phyloP scores from a whole-genome alignment of 2,888 invertebrate genomes.

The Ochlodes sylvanus region DNA sequence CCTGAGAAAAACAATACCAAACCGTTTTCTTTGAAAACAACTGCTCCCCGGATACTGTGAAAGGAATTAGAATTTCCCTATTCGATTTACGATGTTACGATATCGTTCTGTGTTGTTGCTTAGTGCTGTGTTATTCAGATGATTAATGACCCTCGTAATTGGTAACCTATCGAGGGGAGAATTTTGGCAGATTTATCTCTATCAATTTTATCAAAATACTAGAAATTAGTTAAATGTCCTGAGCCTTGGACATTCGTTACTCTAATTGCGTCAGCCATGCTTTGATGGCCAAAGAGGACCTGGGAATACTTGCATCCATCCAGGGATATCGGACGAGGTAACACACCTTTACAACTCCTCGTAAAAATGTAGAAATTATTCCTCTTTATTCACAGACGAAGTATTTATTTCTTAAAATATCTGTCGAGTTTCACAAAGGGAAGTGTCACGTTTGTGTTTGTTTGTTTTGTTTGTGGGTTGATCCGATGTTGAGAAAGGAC shows the following conservation, averaged over 20 bases:
- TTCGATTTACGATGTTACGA: slow-evolving; percentile 1
- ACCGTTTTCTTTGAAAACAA: slow-evolving; percentile 25
- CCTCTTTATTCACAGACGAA: background rate
- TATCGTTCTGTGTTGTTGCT: background rate
- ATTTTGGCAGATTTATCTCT: no score
- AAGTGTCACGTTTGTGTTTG: background rate
- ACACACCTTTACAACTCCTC: no score
- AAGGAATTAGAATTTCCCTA: slow-evolving; percentile 31
- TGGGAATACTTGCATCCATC: no score
- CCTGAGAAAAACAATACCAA: slow-evolving; percentile 30
- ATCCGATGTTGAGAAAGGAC: background rate
- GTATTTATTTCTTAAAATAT: background rate
- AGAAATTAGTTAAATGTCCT: no score
- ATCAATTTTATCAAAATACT: no score
- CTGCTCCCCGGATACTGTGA: slow-evolving; percentile 16
- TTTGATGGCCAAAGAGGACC: no score
- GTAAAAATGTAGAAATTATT: background rate
- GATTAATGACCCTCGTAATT: background rate
- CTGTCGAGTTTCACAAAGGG: background rate
- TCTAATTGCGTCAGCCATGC: no score
- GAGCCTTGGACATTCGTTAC: no score
- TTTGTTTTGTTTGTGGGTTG: background rate
- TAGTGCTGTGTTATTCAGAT: slow-evolving; percentile 3
- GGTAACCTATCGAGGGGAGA: no score
- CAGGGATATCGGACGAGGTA: no score